Conservation (phyloP, 2,797 vertebrate species). For the Syndactyla subalaris region DNA sequence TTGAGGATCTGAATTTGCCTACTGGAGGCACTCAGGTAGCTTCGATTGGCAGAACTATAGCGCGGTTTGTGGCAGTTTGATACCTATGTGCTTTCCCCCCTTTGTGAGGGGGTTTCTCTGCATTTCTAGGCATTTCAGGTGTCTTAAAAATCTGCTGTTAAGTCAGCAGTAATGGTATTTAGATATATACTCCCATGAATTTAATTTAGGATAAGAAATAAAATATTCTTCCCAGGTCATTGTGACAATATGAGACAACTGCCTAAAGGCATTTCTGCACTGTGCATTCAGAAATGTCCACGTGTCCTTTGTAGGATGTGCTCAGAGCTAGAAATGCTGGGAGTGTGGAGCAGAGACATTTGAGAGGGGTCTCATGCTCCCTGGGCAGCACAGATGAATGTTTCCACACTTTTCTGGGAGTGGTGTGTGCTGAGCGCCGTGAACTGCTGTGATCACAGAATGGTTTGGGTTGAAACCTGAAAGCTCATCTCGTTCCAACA, state of each 20-base stretch:
- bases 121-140: not conserved
- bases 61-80: not conserved
- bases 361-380: not conserved
- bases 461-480: not conserved
- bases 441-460: not conserved
- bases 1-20: not conserved
- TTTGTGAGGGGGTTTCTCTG: not conserved
- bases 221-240: not conserved
- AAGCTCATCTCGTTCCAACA: not conserved
- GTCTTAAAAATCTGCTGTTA: not conserved
- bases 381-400: not conserved
- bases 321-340: not conserved
- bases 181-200: not conserved
- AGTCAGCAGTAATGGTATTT: not conserved
- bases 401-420: not conserved
- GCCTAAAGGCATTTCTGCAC: not conserved
- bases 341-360: accelerated
- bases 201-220: not conserved
- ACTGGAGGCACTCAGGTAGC: too few species aligned
- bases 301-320: accelerated
- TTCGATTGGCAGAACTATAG: not conserved
- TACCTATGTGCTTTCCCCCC: not conserved
- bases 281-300: not conserved
- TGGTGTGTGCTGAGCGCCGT: accelerated
- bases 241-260: not conserved